phyloP scores from a whole-genome alignment of 2,888 invertebrate species.

The Dicyrtomina minuta region DNA sequence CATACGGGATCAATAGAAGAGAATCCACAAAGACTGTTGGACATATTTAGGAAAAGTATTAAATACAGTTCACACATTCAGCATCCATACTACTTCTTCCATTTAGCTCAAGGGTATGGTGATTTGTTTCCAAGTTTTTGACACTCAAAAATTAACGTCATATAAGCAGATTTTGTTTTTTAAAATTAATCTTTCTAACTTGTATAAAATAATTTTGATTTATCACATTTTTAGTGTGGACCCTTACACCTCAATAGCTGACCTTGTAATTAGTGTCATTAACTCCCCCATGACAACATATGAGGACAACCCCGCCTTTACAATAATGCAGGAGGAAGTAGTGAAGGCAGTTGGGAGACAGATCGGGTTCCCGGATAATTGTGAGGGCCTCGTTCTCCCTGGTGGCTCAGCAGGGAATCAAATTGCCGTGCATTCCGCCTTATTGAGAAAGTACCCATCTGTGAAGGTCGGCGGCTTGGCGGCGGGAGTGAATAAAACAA shows the following conservation, averaged over 20 bases:
- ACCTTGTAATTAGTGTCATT: background rate
- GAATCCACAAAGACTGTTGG: too few species aligned
- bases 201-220: background rate
- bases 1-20: too few species aligned
- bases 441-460: background rate
- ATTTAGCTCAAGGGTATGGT: constrained; percentile 16
- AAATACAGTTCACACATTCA: constrained; percentile 7
- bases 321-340: too few species aligned
- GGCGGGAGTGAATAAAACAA: background rate
- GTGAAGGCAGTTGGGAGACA: too few species aligned
- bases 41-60: background rate
- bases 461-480: background rate
- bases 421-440: constrained; percentile 7
- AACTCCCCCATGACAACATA: too few species aligned
- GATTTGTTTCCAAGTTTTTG: too few species aligned
- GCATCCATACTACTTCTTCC: constrained; percentile 11
- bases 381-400: constrained; percentile 8
- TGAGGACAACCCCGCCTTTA: too few species aligned
- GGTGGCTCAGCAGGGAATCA: constrained; percentile 3
- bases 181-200: too few species aligned
- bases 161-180: too few species aligned
- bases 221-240: constrained; percentile 5
- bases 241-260: constrained; percentile 9
- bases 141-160: too few species aligned
- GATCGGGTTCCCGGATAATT: background rate